Base-by-base conservation (phyloP, 2,113 vertebrate species). In the Ascaphus truei region DNA sequence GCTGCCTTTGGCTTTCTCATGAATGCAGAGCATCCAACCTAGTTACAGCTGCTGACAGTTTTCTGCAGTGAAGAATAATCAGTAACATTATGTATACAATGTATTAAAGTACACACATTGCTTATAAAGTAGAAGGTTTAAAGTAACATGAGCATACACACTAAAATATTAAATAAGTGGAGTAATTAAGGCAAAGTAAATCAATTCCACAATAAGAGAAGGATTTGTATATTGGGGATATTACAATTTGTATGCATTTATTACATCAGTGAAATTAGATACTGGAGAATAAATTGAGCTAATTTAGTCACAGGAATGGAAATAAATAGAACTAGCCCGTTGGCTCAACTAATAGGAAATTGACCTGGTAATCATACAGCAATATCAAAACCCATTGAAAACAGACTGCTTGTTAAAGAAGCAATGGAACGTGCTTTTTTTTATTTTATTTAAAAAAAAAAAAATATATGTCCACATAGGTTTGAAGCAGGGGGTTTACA, bases 201-300 rank as follows among this genome's bases (percentile, higher is more conserved):
- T 62, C 4, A 23, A 62, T 62, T 47, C 60, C 27, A 43, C 25
- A 43, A 62, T 62, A 62, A 62, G 31, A 62, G 27, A 61, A 61
- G 41, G 60, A 62, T 62, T 47, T 62, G 27, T 48, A 18, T 13
- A 47, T 33, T 33, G 22, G 34, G 55, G 55, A 58, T 58, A 37
- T 8, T 57, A 58, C 31, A 7, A 9, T 61, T 18, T 60, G 16
- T 4, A 61, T 61, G 37, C 36, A 39, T 9, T 16, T 45, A 45
- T 27, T 61, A 20, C 37, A 39, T 61, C 58, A 61, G 37, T 45
- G 39, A 26, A 9, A 45, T 45, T 45, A 45, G 13, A 45, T 30
- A 12, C 4, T 20, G 39, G 26, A 61, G 43, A 61, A 7, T 25
- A 43, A 43, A 25, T 37, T 60, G 23, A 60, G 58, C 58, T 60